A percentile compares a stretch with the other conserved stretches of the same genome.
phyloP scores from a whole-genome alignment of 2,797 vertebrate species.

The Cetoscarus ocellatus region DNA sequence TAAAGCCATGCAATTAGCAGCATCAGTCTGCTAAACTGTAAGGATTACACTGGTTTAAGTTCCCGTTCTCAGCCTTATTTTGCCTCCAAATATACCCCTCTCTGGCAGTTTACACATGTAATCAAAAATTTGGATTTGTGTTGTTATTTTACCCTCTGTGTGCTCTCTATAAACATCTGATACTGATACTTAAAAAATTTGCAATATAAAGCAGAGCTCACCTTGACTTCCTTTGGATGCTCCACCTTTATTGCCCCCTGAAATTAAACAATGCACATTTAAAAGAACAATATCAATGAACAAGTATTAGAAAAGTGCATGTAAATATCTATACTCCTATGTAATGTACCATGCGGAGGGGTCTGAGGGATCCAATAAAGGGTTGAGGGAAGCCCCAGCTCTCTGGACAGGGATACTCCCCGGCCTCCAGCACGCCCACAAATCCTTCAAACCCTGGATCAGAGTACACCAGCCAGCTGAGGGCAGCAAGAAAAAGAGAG shows the following conservation, averaged over 20 bases:
- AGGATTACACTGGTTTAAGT: background rate
- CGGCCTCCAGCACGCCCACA: constrained; percentile 89
- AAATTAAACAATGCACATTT: constrained; percentile 41
- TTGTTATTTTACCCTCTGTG: constrained; percentile 1
- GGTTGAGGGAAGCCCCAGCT: constrained; percentile 92
- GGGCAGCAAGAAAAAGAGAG: constrained; percentile 21
- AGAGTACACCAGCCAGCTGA: constrained; percentile 94
- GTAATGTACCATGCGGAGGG: constrained; percentile 91
- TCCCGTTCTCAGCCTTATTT: background rate
- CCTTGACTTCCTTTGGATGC: constrained; percentile 90
- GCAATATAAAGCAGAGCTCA: constrained; percentile 47
- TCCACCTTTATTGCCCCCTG: constrained; percentile 95
- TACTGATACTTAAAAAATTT: background rate
- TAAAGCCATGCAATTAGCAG: background rate
- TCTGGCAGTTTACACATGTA: background rate
- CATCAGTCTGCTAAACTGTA: constrained; percentile 1
- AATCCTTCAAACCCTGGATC: constrained; percentile 91
- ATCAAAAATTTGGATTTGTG: background rate
- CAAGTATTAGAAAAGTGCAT: background rate
- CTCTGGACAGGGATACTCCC: constrained; percentile 92
- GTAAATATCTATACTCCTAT: background rate
- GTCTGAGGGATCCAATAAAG: constrained; percentile 92
- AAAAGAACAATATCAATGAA: constrained; percentile 1
- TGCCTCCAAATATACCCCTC: background rate
- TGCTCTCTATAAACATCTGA: constrained; percentile 6